Evolutionary conservation across 2,797 vertebrate genomes (phyloP).

Genomic region (Acropternis orthonyx): DNA sequence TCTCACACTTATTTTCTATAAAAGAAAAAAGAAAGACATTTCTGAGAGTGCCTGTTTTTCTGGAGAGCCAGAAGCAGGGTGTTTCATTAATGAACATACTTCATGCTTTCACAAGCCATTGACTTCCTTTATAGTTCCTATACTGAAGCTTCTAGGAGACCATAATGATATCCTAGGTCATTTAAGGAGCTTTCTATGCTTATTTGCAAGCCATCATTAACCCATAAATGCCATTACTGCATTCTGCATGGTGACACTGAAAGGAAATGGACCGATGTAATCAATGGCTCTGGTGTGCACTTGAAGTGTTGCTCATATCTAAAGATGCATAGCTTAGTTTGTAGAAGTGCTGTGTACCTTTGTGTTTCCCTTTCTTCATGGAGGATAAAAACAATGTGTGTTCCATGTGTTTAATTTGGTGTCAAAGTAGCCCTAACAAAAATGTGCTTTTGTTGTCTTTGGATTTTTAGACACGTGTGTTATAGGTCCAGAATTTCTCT

Average conservation of each 20-base stretch:
- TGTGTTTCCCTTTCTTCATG: neutral
- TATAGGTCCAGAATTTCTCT: neutral
- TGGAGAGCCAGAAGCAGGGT: neutral
- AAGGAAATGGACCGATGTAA: neutral
- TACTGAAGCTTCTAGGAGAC: neutral
- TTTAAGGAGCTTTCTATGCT: neutral
- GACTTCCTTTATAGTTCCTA: neutral
- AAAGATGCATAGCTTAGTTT: neutral
- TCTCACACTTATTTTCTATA: neutral
- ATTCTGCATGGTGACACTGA: neutral
- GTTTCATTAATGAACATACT: neutral
- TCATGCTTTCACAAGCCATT: neutral
- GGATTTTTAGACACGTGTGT: neutral
- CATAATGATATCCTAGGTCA: accelerated
- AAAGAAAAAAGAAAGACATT: neutral
- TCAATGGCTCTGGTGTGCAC: neutral
- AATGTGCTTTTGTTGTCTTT: neutral
- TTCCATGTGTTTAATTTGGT: neutral
- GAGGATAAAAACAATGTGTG: neutral
- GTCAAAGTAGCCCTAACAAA: neutral
- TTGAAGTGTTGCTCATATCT: constrained; percentile 47
- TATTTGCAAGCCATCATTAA: neutral
- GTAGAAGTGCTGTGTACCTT: neutral
- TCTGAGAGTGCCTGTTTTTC: neutral
- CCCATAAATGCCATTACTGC: neutral